Base-by-base conservation (phyloP, 2,797 vertebrate genomes). In the Caiman crocodilus region DNA sequence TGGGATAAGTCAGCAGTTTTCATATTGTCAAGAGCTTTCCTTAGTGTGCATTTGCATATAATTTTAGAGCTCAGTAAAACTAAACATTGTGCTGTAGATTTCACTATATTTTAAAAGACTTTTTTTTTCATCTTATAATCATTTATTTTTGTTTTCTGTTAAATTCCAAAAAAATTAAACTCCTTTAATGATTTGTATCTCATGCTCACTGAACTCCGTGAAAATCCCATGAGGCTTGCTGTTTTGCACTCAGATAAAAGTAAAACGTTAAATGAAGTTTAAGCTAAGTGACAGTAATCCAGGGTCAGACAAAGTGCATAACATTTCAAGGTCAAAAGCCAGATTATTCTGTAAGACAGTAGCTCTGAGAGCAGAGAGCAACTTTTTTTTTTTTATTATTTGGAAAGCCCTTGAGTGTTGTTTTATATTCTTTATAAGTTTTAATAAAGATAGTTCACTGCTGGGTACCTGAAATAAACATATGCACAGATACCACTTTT, bases 361-460 rank as follows among this genome's bases (percentile, higher is more conserved):
- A 84, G 67, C 56, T 97, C 28, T 82, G 63, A 94, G 28, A 76
- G 32, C n/a, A 90, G 35, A 30, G 16, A 92, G 3, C 4, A 83
- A 35, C 2, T 80, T 64, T 25, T 57, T 50, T 86, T 30, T 21
- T 80, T 73, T 93, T 82, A 88, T 78, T 57, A 88, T 78, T 57
- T 86, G 57, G 14, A 79, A 90, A 88, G 74, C 26, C 58, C 61
- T 56, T 89, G 14, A 9, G 17, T 59, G 10, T 23, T 55, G 14
- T 96, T 97, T 92, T 60, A 3, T 79, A 82, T 94, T 92, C 83
- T 94, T 92, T 93, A 92, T 20, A 90, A 88, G 18, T 93, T 95
- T 94, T 96, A 96, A 94, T 89, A 96, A 94, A 95, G 30, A 79
- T 26, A 28, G 23, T 89, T 59, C 90, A 12, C 81, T 93, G 84